Evolutionary conservation across 53 echinoderm and acorn worm genomes (phyloP), one percentile per base, ranked within the genome.

Genomic region (Echinometra lucunter): DNA sequence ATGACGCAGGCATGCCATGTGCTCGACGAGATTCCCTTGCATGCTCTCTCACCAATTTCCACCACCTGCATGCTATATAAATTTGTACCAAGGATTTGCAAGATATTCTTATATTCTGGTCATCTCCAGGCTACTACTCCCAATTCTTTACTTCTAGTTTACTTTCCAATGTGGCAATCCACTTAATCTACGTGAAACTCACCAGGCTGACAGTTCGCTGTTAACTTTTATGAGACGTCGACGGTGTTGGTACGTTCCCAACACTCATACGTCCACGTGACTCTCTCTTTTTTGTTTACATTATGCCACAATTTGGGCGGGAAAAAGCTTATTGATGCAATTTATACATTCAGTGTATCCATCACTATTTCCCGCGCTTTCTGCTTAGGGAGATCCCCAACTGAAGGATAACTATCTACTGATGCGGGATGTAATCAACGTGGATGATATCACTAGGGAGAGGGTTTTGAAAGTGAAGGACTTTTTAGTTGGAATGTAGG

Each of bases 221-320:
- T 11, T 88, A 88, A 88, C 88, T 88, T 88, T 88, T 88, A 88
- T 25, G 57, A 88, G 88, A 88, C 17, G n/a, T 34, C 69, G 12
- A 81, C 44, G 40, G 81, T 42, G 80, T 75, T 75, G 75, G n/a
- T n/a, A n/a, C 37, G 15, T 35, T 34, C 81, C 69, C 69, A 12
- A 12, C 19, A 82, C 44, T 44, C 78, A 4, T 6, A 19, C 37
- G 15, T 18, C 88, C 57, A 88, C 12, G 88, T 88, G 57, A 32
- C 44, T 12, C 21, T 42, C 44, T 81, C 44, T 44, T 19, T 88
- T 49, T 88, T 88, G 88, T 88, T 88, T 88, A 88, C 88, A 83
- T 88, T 88, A 32, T 88, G 57, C 56, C 88, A 88, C 88, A 81
- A 42, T 81, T 81, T 44, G 88, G 56, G 88, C 88, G 88, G 32